Conservation (phyloP, 2,888 invertebrate genomes). For the Drosophila kambysellisi region DNA sequence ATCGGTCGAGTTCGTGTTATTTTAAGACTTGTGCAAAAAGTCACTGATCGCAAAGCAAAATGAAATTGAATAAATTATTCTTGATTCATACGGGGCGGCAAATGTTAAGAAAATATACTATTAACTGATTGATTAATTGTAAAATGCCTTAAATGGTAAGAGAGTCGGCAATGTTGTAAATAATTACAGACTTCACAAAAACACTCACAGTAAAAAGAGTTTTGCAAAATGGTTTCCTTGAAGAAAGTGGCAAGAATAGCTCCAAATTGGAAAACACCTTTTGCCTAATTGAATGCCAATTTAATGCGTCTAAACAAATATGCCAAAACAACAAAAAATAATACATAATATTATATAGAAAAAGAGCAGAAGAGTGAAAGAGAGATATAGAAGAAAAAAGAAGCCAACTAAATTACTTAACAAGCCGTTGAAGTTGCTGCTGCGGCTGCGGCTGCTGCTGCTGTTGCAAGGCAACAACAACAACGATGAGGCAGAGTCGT, state of each 20-base stretch:
- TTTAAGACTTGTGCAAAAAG: constrained; percentile 27
- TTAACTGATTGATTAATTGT: constrained; percentile 58
- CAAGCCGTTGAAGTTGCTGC: constrained; percentile 56
- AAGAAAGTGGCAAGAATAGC: not conserved
- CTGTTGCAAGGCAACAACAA: not conserved
- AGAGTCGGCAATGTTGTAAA: constrained; percentile 7
- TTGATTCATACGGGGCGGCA: constrained; percentile 20
- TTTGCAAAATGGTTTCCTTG: constrained; percentile 8
- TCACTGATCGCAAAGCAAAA: constrained; percentile 34
- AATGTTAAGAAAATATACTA: constrained; percentile 30
- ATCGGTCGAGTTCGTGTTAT: constrained; percentile 23
- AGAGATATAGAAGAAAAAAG: constrained; percentile 20
- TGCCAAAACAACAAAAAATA: constrained; percentile 24
- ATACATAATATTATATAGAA: constrained; percentile 27
- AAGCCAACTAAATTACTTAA: constrained; percentile 76
- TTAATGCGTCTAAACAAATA: constrained; percentile 56
- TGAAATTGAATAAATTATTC: constrained; percentile 48
- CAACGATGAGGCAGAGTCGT: constrained; percentile 10
- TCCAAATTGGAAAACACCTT: constrained; percentile 60
- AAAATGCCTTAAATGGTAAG: constrained; percentile 44
- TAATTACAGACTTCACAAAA: constrained; percentile 11
- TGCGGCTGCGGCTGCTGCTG: not conserved
- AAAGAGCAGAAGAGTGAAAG: constrained; percentile 6
- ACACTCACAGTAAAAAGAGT: not conserved
- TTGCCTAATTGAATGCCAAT: constrained; percentile 64